Evolutionary conservation across 2,888 invertebrate genomes (phyloP).

Genomic region (Melanostoma scalare): DNA sequence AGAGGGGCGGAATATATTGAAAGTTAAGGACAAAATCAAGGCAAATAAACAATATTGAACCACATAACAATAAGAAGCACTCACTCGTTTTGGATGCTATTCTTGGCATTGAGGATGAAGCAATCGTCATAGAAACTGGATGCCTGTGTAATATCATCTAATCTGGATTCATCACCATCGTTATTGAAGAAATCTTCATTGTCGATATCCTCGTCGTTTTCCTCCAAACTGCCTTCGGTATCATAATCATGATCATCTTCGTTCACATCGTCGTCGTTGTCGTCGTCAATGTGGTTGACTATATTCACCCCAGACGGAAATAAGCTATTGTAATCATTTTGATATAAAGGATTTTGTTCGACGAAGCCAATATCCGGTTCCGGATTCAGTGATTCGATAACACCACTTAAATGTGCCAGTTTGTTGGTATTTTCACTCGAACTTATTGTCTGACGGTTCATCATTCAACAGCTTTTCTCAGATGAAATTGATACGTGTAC

Average conservation of each 20-base stretch:
- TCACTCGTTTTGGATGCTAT: constrained; percentile 78
- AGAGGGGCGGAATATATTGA: no score
- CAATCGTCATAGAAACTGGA: constrained; percentile 77
- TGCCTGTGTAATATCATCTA: constrained; percentile 72
- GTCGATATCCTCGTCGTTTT: not conserved
- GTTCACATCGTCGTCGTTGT: not conserved
- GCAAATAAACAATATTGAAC: not conserved
- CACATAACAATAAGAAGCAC: constrained; percentile 69
- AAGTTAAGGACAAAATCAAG: not conserved
- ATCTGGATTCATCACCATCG: constrained; percentile 38
- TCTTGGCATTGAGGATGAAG: constrained; percentile 74
- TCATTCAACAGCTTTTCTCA: not conserved
- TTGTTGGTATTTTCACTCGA: not conserved
- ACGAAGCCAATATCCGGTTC: constrained; percentile 23
- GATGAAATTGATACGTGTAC: no score
- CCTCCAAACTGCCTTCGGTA: not conserved
- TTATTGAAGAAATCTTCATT: constrained; percentile 5
- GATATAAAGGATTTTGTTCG: constrained; percentile 19
- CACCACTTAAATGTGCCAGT: constrained; percentile 17
- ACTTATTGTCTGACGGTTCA: constrained; percentile 17
- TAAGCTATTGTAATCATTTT: constrained; percentile 29
- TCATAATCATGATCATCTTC: constrained; percentile 11
- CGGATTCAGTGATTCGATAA: constrained; percentile 19
- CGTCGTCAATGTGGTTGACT: constrained; percentile 13
- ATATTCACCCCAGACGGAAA: constrained; percentile 11